Base-by-base conservation (phyloP, 2,888 invertebrate genomes). In the Gymnoscelis rufifasciata region DNA sequence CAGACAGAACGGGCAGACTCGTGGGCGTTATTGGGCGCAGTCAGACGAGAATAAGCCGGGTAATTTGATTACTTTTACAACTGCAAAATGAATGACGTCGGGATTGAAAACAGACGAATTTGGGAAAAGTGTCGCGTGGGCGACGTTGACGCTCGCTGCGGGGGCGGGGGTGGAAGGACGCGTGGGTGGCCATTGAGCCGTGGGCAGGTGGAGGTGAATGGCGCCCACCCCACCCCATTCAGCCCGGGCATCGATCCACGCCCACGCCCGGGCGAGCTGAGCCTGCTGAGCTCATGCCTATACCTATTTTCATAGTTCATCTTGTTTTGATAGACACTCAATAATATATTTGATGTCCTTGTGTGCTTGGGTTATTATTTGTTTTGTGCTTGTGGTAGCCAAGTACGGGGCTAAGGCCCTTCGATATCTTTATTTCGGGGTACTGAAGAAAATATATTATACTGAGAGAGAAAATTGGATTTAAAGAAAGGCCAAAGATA, bases 121-220 rank as follows among this genome's bases (percentile, higher is more conserved):
- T 67, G 71, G 46, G 76, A 71, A 74, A 74, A 78, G 64, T 69
- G 65, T 71, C 70, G 75, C 80, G 80, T 83, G 78, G 80, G 83
- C 19, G 19, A 5, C 19, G 19, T 19, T 19, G 19, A 68, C 66
- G 67, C 68, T 70, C 46, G 53, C 54, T 61, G 47, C 47, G 50
- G 47, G 43, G 50, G 54, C 46, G 50, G 5, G 60, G 67, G 62
- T 58, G 71, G 64, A 64, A 66, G 70, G 66, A 66, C 65, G 60
- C 72, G 86, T 86, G 81, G 86, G 87, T 81, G 83, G 78, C 81
- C 86, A 86, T 87, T 86, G 84, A 87, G 83, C 74, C 67, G 73
- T 73, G 70, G 67, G 74, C 71, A 69, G 82, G 78, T 83, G 82
- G 74, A 78, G 83, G 78, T 84, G 83, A 86, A 84, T 84, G 86